Conservation (phyloP, 1,140 invertebrate species). For the Nymphalis io region DNA sequence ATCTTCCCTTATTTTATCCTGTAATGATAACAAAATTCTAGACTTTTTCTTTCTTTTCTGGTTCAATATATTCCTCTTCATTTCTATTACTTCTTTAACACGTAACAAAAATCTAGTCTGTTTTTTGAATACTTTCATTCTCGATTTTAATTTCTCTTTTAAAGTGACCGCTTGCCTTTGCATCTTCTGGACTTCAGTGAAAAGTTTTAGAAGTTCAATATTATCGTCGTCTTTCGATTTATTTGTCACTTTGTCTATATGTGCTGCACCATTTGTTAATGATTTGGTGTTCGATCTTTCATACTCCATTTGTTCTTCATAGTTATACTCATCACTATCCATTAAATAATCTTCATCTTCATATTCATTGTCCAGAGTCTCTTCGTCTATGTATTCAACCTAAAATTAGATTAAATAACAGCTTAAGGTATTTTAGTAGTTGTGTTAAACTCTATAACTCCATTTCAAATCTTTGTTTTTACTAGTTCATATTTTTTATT, state of each 20-base stretch:
- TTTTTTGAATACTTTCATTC: slow-evolving; percentile 59
- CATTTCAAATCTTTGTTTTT: too few species aligned
- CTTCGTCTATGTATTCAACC: slow-evolving; percentile 78
- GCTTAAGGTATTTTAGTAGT: background rate
- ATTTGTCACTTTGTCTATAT: slow-evolving; percentile 18
- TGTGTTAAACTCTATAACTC: too few species aligned
- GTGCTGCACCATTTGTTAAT: slow-evolving; percentile 36
- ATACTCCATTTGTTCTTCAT: slow-evolving; percentile 14
- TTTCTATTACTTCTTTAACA: slow-evolving; percentile 63
- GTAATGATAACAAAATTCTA: slow-evolving; percentile 65
- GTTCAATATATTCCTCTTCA: slow-evolving; percentile 65
- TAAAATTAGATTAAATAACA: slow-evolving; percentile 35
- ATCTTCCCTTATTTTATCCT: slow-evolving; percentile 76
- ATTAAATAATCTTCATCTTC: slow-evolving; percentile 55
- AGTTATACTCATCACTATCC: slow-evolving; percentile 45
- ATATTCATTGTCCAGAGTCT: slow-evolving; percentile 63
- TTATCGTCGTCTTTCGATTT: slow-evolving; percentile 43
- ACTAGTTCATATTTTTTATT: too few species aligned
- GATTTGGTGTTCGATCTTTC: slow-evolving; percentile 25
- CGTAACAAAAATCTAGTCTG: slow-evolving; percentile 56
- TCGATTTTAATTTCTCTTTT: slow-evolving; percentile 63
- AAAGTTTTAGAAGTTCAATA: slow-evolving; percentile 64
- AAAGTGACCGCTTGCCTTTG: slow-evolving; percentile 59
- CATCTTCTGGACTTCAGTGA: slow-evolving; percentile 71
- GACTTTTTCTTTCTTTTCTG: slow-evolving; percentile 70